Conservation (phyloP, 2,888 invertebrate species). For the Brachyopa scutellaris region DNA sequence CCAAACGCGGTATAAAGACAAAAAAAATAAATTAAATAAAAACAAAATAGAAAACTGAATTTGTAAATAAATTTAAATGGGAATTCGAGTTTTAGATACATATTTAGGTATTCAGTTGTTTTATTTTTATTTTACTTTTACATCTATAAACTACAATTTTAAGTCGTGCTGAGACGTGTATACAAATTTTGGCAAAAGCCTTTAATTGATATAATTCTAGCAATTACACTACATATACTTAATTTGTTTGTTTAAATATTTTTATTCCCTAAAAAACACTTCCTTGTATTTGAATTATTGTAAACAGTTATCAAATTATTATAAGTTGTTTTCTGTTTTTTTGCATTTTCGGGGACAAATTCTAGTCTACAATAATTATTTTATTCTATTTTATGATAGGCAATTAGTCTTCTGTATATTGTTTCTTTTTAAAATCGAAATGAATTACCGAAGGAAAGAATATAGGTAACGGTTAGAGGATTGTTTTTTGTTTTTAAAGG, state of each 20-base stretch:
- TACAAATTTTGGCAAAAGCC: slow-evolving; percentile 71
- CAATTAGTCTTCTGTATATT: too few species aligned
- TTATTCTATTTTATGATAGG: too few species aligned
- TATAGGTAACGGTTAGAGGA: too few species aligned
- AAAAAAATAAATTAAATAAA: neutral
- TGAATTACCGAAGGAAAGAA: too few species aligned
- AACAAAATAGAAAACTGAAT: too few species aligned
- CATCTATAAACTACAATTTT: slow-evolving; percentile 60
- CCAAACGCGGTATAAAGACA: slow-evolving; percentile 19
- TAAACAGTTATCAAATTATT: slow-evolving; percentile 59
- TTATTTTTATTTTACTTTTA: slow-evolving; percentile 25
- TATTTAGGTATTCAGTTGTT: neutral
- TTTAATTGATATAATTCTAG: slow-evolving; percentile 59
- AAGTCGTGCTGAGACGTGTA: slow-evolving; percentile 71
- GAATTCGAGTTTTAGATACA: slow-evolving; percentile 20
- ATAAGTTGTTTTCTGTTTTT: slow-evolving; percentile 25
- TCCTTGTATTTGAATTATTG: slow-evolving; percentile 67
- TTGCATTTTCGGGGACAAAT: neutral
- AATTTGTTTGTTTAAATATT: slow-evolving; percentile 32
- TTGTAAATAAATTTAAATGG: too few species aligned
- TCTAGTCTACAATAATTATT: slow-evolving; percentile 11
- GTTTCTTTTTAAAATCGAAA: too few species aligned
- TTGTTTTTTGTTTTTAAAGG: too few species aligned
- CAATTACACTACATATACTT: slow-evolving; percentile 35
- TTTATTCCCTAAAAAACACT: slow-evolving; percentile 63